phyloP scores from a whole-genome alignment of 2,113 vertebrate species.

The Oncorhynchus masou region DNA sequence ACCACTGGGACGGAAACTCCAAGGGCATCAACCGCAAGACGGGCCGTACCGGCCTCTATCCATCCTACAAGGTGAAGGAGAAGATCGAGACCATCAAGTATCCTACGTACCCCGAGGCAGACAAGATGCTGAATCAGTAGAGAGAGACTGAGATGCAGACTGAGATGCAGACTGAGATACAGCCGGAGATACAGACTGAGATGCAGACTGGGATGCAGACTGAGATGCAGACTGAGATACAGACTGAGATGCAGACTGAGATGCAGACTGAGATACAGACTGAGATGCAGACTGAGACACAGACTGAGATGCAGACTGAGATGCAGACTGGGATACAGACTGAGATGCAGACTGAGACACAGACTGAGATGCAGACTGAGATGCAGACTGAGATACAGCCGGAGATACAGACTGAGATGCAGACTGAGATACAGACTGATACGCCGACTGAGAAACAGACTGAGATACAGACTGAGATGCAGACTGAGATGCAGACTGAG shows the following conservation, averaged over 20 bases:
- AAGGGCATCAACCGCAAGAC: conserved; percentile 88
- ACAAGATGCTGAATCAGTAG: conserved; percentile 72
- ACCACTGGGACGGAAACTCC: conserved; percentile 90
- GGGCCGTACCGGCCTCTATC: conserved; percentile 86
- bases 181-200: background rate
- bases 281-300: background rate
- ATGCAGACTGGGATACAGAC: background rate
- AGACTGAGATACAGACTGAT: background rate
- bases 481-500: background rate
- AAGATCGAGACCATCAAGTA: conserved; percentile 89
- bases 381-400: background rate
- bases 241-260: too few species aligned
- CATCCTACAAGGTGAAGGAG: conserved; percentile 89
- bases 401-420: background rate
- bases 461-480: background rate
- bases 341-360: too few species aligned
- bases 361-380: background rate
- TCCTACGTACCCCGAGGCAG: conserved; percentile 85
- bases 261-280: background rate
- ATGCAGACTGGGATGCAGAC: too few species aligned
- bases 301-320: background rate
- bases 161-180: background rate
- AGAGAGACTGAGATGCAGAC: background rate
- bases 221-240: too few species aligned
- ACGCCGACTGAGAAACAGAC: background rate